phyloP scores from a whole-genome alignment of 1,140 invertebrate species.

The Drosophila funebris region DNA sequence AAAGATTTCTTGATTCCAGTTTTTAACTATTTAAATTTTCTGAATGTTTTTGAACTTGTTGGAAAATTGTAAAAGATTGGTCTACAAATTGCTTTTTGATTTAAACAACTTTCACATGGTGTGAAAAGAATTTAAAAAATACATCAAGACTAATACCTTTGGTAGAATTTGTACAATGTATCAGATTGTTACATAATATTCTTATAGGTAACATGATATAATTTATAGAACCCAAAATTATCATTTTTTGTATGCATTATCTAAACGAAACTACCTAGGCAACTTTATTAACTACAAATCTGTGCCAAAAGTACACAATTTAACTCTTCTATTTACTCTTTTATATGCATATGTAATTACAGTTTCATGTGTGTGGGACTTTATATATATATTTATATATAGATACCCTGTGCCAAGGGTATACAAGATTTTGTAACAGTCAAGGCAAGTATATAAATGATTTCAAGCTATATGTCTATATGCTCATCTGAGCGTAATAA shows the following conservation, averaged over 20 bases:
- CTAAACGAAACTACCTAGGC: not conserved
- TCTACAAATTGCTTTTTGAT: too few species aligned
- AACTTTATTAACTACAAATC: slow-evolving; percentile 21
- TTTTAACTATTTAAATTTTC: not conserved
- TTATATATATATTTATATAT: not conserved
- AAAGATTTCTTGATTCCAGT: not conserved
- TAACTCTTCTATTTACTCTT: slow-evolving; percentile 5
- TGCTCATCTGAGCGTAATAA: too few species aligned
- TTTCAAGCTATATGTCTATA: too few species aligned
- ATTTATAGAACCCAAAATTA: not conserved
- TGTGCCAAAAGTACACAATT: slow-evolving; percentile 6
- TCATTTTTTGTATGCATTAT: not conserved
- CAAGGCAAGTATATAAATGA: too few species aligned
- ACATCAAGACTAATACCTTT: too few species aligned
- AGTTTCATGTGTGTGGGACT: not conserved
- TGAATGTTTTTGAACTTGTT: too few species aligned
- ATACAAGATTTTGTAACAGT: too few species aligned
- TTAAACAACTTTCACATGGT: too few species aligned
- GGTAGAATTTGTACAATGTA: too few species aligned
- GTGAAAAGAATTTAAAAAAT: too few species aligned
- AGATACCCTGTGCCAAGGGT: too few species aligned
- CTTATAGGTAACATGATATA: not conserved
- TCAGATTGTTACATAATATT: not conserved
- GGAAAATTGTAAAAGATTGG: too few species aligned
- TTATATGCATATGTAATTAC: slow-evolving; percentile 41